Conservation (phyloP, 2,888 invertebrate species). For the Troglohyphantes excavatus region DNA sequence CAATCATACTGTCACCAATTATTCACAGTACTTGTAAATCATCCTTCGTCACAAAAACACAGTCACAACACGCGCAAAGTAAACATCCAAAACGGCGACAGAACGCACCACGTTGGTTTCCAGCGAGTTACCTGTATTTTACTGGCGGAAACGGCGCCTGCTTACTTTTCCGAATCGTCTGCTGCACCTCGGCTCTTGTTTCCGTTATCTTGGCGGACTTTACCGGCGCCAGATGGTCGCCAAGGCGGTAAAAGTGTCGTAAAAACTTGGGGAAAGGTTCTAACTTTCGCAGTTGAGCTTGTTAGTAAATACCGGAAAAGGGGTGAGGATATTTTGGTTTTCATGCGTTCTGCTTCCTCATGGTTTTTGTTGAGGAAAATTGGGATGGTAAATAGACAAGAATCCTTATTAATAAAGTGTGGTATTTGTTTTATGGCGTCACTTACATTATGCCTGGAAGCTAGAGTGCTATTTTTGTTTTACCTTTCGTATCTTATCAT, state of each 20-base stretch:
- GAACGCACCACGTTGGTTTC: slow-evolving; percentile 29
- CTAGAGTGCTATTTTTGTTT: no score
- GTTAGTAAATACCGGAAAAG: slow-evolving; percentile 36
- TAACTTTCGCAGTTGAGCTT: slow-evolving; percentile 15
- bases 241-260: slow-evolving; percentile 14
- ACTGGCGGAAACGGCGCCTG: slow-evolving; percentile 21
- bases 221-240: slow-evolving; percentile 19
- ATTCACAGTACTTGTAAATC: background rate
- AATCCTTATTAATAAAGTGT: background rate
- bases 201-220: slow-evolving; percentile 44
- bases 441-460: no score
- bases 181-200: slow-evolving; percentile 43
- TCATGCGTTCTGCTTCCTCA: background rate
- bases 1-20: slow-evolving; percentile 5
- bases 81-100: background rate
- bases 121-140: slow-evolving; percentile 54
- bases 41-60: no score
- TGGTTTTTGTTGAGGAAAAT: background rate
- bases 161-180: slow-evolving; percentile 59
- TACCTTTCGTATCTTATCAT: no score
- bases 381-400: background rate
- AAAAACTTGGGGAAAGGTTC: slow-evolving; percentile 17
- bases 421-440: no score
- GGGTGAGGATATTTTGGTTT: slow-evolving; percentile 8
- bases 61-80: background rate